Conservation (phyloP, 2,888 invertebrate genomes). For the Monopis laevigella region DNA sequence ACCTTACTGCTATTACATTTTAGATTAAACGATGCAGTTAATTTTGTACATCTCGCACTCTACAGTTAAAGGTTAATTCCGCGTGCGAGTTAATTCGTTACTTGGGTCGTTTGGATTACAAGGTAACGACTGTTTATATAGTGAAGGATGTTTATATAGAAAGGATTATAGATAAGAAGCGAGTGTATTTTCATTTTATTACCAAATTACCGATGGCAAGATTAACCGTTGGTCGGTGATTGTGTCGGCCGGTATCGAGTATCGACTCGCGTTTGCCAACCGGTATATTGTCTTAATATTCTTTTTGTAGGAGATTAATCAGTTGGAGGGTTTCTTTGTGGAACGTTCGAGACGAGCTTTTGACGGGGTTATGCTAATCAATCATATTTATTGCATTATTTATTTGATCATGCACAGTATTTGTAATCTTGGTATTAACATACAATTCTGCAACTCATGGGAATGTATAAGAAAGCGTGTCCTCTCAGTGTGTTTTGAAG, state of each 20-base stretch:
- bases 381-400: too few species aligned
- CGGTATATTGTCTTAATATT: conserved; percentile 50
- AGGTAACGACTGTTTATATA: conserved; percentile 8
- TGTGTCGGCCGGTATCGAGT: conserved; percentile 43
- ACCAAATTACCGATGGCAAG: conserved; percentile 66
- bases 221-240: conserved; percentile 41
- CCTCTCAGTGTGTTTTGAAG: too few species aligned
- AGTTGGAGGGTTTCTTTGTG: conserved; percentile 1
- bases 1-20: conserved; percentile 7
- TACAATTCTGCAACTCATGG: too few species aligned
- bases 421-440: too few species aligned
- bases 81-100: conserved; percentile 21
- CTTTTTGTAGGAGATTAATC: conserved; percentile 32
- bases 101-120: conserved; percentile 26
- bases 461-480: too few species aligned
- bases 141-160: conserved; percentile 47
- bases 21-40: conserved; percentile 1
- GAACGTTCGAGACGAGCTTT: conserved; percentile 5
- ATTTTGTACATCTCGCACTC: conserved; percentile 4
- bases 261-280: conserved; percentile 52
- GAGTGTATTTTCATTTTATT: conserved; percentile 68
- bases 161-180: conserved; percentile 57
- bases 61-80: conserved; percentile 28
- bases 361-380: background rate
- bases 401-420: too few species aligned